Evolutionary conservation across 1,140 invertebrate genomes (phyloP), one percentile per base, ranked within the genome.

Genomic region (Oncopodura yosiiana): DNA sequence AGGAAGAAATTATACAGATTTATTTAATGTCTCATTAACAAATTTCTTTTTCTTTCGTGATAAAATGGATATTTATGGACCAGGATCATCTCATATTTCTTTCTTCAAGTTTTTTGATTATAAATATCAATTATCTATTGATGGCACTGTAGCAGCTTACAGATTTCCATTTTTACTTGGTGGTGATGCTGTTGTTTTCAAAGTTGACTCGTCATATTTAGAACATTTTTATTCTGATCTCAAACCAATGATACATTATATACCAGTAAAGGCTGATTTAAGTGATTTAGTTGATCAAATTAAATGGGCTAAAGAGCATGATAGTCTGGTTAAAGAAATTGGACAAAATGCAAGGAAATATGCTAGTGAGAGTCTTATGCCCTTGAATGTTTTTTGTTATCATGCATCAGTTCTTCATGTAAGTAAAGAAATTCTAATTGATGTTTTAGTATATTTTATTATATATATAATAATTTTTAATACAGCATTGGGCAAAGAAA

Each of bases 21-120:
- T 94, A 0, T 81, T 94, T 53, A 92, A 96, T 75, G 92, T 81
- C 11, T 89, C 88, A 0, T 76, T 98, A 4, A 97, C 93, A 3
- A 93, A 94, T 69, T 95, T 96, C 70, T 97, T 97, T 68, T 97
- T 97, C 73, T 97, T 91, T 67, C 78, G 80, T 52, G 80, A 94
- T 66, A 77, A 91, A 71, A 82, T 88, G 69, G 70, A 81, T 44
- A 78, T 83, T 68, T 92, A 94, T 78, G 91, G 91, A 21, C 86
- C 88, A 21, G 83, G 82, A 67, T 77, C 80, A 53, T 79, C 81
- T 36, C 83, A 88, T 67, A 77, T 93, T 58, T 89, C 89, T 12
- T 95, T 98, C 70, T 94, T 91, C 71, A 81, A 89, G 58, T 97
- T 96, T 74, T 96, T 95, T 73, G 81, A 93, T 78, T 92, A 91